phyloP scores from a whole-genome alignment of 23 tunicate genomes.

The Corella eumyota region DNA sequence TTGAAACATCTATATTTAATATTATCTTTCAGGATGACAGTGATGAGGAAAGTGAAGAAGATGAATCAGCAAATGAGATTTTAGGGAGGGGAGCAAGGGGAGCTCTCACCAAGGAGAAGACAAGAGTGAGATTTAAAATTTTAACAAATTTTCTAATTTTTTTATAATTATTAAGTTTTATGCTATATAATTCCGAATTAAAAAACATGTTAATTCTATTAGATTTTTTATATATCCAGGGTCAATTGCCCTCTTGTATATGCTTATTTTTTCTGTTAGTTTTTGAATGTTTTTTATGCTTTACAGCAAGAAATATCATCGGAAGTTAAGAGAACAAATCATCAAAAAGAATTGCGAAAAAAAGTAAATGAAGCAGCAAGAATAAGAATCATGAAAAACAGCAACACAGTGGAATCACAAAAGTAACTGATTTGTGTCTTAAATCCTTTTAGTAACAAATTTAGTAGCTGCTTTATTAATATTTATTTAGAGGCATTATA shows the following conservation, averaged over 20 bases:
- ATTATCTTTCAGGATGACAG: conserved; percentile 85
- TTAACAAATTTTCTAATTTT: too few relatives aligned
- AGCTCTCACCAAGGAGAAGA: conserved; percentile 74
- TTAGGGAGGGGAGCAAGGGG: conserved; percentile 93
- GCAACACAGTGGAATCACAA: conserved; percentile 33
- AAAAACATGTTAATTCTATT: too few relatives aligned
- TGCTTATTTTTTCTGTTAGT: too few relatives aligned
- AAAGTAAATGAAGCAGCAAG: conserved; percentile 70
- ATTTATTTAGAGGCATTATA: too few relatives aligned
- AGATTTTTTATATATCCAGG: too few relatives aligned
- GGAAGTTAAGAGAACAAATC: conserved; percentile 73
- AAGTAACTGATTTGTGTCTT: conserved; percentile 16
- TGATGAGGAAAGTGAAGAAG: conserved; percentile 77
- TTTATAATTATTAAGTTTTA: too few relatives aligned
- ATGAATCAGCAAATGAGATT: conserved; percentile 49
- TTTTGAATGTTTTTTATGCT: not conserved
- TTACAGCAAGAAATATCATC: conserved; percentile 83
- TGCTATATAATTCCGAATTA: not conserved
- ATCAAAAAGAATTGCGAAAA: conserved; percentile 61
- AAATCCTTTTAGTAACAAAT: not conserved
- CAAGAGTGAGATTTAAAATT: conserved; percentile 68
- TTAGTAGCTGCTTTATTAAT: too few relatives aligned
- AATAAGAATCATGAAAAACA: conserved; percentile 75
- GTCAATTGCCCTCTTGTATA: too few relatives aligned
- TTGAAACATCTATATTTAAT: too few relatives aligned